These are phyloP conservation scores for Busseola fusca DNA, from an alignment of 2,888 invertebrate genomes.

Conservation along the genomic window DNA sequence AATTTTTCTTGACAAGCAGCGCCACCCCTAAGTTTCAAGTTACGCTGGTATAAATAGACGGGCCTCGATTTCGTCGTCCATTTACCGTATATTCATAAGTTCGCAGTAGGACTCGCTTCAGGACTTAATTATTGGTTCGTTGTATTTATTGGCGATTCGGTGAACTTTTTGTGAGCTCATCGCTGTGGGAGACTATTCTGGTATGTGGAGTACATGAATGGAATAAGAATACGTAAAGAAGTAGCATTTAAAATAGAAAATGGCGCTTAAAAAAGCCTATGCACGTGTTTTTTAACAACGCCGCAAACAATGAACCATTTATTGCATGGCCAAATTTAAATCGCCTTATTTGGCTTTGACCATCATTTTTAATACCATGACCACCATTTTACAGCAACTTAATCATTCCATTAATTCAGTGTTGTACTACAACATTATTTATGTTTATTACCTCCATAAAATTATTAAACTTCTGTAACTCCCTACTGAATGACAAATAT, in stretches of 20 bases:
- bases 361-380: neutral
- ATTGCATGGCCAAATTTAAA: too few relatives aligned
- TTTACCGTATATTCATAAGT: conserved; percentile 68
- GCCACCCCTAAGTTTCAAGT: conserved; percentile 10
- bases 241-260: neutral
- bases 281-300: too few relatives aligned
- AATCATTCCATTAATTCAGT: too few relatives aligned
- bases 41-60: conserved; percentile 1
- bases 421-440: neutral
- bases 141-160: conserved; percentile 59
- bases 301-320: too few relatives aligned
- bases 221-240: conserved; percentile 8
- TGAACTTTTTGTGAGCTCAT: conserved; percentile 45
- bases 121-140: conserved; percentile 66
- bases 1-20: conserved; percentile 4
- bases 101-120: conserved; percentile 61
- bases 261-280: too few relatives aligned
- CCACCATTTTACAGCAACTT: neutral
- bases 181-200: conserved; percentile 58
- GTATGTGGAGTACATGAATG: conserved; percentile 28
- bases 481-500: conserved; percentile 27
- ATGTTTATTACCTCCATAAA: too few relatives aligned
- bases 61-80: conserved; percentile 48
- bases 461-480: conserved; percentile 26
- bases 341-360: too few relatives aligned